Conservation (phyloP, 1,140 invertebrate species). For the Ostrea denselamellosa region DNA sequence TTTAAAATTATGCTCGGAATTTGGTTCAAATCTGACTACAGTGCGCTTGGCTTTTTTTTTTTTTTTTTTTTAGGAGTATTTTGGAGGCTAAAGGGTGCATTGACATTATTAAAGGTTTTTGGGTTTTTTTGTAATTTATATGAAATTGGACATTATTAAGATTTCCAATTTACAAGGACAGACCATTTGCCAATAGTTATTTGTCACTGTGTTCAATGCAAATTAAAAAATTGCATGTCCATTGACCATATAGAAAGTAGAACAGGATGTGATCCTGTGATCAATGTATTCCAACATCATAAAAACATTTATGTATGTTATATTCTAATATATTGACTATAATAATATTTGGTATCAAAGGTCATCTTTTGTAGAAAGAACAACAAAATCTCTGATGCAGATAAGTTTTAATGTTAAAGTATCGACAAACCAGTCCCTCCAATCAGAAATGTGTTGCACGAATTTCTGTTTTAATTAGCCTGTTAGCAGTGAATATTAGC, state of each 20-base stretch:
- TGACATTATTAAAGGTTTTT: too few species aligned
- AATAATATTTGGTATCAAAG: background rate
- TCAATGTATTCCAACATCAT: background rate
- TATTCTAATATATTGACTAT: background rate
- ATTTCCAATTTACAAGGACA: too few species aligned
- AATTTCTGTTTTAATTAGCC: constrained; percentile 33
- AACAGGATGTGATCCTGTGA: background rate
- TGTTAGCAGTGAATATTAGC: constrained; percentile 29
- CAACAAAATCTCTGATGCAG: background rate
- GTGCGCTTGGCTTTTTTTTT: too few species aligned
- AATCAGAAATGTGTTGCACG: constrained; percentile 12
- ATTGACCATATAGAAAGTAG: background rate
- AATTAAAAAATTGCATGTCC: background rate
- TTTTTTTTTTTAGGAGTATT: too few species aligned
- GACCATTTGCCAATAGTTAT: too few species aligned
- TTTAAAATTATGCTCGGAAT: too few species aligned
- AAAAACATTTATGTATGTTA: background rate
- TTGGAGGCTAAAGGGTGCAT: too few species aligned
- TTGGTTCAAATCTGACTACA: too few species aligned
- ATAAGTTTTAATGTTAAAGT: background rate
- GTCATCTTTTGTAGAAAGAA: background rate
- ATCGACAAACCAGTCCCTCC: background rate
- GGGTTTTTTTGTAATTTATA: too few species aligned
- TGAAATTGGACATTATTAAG: too few species aligned
- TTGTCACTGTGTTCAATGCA: background rate